Conservation (phyloP, 2,113 vertebrate genomes). For the Cynocephalus volans region DNA sequence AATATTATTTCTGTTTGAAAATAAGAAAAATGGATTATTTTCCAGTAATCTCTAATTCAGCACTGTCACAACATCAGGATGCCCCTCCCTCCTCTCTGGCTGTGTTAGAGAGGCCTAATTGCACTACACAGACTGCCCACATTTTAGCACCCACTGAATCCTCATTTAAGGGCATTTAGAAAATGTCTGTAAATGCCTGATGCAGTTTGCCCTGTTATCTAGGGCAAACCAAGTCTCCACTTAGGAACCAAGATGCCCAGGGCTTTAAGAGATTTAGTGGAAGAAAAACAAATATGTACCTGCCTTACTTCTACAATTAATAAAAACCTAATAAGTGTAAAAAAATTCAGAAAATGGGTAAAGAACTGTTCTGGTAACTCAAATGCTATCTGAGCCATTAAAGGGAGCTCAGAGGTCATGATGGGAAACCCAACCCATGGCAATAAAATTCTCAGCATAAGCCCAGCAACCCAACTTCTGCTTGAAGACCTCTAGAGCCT, state of each 20-base stretch:
- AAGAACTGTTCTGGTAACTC: constrained; percentile 22
- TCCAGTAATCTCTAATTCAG: neutral
- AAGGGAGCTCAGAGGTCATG: neutral
- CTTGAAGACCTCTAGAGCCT: neutral
- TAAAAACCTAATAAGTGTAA: constrained; percentile 6
- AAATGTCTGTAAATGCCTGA: neutral
- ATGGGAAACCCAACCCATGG: neutral
- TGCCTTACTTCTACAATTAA: neutral
- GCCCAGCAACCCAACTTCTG: neutral
- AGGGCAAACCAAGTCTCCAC: neutral
- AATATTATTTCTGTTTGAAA: constrained; percentile 61
- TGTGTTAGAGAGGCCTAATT: constrained; percentile 14
- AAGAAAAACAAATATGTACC: neutral
- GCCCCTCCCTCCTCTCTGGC: neutral
- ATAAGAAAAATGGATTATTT: constrained; percentile 29
- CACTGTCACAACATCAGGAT: neutral
- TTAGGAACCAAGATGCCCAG: neutral
- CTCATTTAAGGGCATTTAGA: neutral
- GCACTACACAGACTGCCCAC: neutral
- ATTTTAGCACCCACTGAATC: neutral
- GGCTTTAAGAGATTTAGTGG: constrained; percentile 25
- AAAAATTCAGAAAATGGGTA: constrained; percentile 10
- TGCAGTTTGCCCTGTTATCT: neutral
- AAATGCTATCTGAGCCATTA: constrained; percentile 4
- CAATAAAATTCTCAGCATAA: constrained; percentile 41